A percentile compares a stretch with the other conserved stretches of the same genome.
phyloP scores from a whole-genome alignment of 2,888 invertebrate species.

The Drosophila ochracea region DNA sequence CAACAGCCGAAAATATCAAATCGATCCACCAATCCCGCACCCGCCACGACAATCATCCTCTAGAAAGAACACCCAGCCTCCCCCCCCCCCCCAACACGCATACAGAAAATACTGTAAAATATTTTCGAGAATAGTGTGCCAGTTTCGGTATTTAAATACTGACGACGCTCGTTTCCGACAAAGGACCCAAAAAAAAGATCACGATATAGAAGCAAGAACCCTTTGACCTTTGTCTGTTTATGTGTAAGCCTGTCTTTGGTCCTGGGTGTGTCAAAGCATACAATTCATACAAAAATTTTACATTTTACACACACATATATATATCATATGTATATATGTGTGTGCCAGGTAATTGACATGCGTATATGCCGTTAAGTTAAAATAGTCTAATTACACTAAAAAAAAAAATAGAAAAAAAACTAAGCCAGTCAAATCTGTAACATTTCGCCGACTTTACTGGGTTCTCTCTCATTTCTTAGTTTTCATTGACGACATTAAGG shows the following conservation, averaged over 20 bases:
- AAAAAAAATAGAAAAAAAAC: constrained; percentile 48
- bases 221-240: constrained; percentile 2
- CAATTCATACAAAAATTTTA: neutral
- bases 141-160: neutral
- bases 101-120: constrained; percentile 20
- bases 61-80: neutral
- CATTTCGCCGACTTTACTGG: constrained; percentile 24
- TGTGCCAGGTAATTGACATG: constrained; percentile 45
- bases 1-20: constrained; percentile 24
- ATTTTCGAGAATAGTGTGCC: neutral
- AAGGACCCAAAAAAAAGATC: constrained; percentile 7
- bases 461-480: constrained; percentile 32
- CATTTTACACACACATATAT: constrained; percentile 1
- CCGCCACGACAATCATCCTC: neutral
- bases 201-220: constrained; percentile 2
- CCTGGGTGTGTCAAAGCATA: constrained; percentile 28
- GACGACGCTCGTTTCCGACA: neutral
- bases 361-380: constrained; percentile 55
- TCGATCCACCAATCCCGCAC: neutral
- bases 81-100: constrained; percentile 15
- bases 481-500: constrained; percentile 73
- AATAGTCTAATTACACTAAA: constrained; percentile 43
- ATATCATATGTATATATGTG: neutral
- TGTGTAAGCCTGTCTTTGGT: neutral
- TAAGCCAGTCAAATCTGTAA: constrained; percentile 21